Evolutionary conservation across 1,140 invertebrate species (phyloP).

Genomic region (Drosophila erecta): DNA sequence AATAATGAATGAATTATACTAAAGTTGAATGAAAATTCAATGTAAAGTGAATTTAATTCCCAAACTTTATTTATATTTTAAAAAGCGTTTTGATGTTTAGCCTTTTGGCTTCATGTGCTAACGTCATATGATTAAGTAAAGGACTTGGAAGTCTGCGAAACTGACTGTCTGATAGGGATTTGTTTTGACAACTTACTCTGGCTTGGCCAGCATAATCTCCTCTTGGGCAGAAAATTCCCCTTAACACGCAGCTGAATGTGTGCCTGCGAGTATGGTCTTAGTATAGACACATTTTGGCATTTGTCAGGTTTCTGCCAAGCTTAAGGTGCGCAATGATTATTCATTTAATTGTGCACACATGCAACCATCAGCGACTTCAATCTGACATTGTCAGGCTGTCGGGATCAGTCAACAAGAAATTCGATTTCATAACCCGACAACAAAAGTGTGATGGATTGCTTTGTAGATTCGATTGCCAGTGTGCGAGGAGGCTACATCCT

Average conservation of each 20-base stretch:
- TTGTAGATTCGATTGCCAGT: slow-evolving; percentile 13
- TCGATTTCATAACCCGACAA: slow-evolving; percentile 31
- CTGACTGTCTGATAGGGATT: slow-evolving; percentile 8
- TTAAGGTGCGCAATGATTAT: slow-evolving; percentile 31
- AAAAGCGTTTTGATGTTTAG: neutral
- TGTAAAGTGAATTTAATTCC: no score
- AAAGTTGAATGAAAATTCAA: neutral
- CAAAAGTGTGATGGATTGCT: slow-evolving; percentile 40
- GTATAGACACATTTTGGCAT: slow-evolving; percentile 16
- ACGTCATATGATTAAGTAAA: slow-evolving; percentile 10
- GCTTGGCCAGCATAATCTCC: slow-evolving; percentile 13
- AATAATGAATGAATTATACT: no score
- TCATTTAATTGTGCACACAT: slow-evolving; percentile 33
- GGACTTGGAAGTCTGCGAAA: slow-evolving; percentile 13
- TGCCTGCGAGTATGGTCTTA: neutral
- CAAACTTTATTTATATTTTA: neutral
- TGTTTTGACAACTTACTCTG: slow-evolving; percentile 1
- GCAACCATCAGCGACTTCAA: slow-evolving; percentile 5
- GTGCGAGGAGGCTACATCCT: slow-evolving; percentile 2
- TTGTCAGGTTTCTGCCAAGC: slow-evolving; percentile 45
- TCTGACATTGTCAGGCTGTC: slow-evolving; percentile 25
- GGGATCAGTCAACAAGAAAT: slow-evolving; percentile 19
- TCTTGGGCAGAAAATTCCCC: neutral
- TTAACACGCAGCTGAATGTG: neutral
- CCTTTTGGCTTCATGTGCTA: neutral